Percentiles rank a stretch among this genome's conserved stretches.
phyloP scores from a whole-genome alignment of 2,797 vertebrate species.

The Poecilia picta region DNA sequence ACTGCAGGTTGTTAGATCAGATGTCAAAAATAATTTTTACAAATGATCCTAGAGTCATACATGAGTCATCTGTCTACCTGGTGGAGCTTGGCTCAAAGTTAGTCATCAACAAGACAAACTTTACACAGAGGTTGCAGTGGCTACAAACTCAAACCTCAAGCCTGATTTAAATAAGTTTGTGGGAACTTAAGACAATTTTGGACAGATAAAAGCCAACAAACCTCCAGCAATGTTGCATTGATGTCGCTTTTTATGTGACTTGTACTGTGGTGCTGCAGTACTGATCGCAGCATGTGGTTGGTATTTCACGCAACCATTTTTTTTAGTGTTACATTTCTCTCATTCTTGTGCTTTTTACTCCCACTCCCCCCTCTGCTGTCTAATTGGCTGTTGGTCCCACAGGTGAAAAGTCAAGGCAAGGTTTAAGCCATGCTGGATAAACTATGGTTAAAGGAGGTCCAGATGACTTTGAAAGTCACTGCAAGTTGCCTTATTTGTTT shows the following conservation, averaged over 20 bases:
- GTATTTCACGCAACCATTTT: constrained; percentile 62
- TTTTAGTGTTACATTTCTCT: constrained; percentile 76
- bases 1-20: not conserved
- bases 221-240: not conserved
- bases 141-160: not conserved
- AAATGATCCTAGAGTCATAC: not conserved
- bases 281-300: constrained; percentile 25
- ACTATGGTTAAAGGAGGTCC: constrained; percentile 42
- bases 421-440: constrained; percentile 70
- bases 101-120: not conserved
- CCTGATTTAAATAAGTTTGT: not conserved
- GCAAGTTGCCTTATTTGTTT: constrained; percentile 8
- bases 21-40: not conserved
- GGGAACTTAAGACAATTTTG: not conserved
- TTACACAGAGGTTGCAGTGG: not conserved
- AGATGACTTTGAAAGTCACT: constrained; percentile 43
- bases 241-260: not conserved
- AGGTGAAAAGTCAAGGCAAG: constrained; percentile 56
- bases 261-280: not conserved
- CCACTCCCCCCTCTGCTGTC: constrained; percentile 38
- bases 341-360: constrained; percentile 71
- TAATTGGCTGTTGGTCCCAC: constrained; percentile 68
- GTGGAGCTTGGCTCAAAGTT: not conserved
- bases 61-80: not conserved
- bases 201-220: not conserved